A percentile compares a stretch with the other conserved stretches of the same genome.
These are phyloP conservation scores for Lobophora halterata DNA, from an alignment of 2,888 invertebrate species.

Conservation along the genomic window DNA sequence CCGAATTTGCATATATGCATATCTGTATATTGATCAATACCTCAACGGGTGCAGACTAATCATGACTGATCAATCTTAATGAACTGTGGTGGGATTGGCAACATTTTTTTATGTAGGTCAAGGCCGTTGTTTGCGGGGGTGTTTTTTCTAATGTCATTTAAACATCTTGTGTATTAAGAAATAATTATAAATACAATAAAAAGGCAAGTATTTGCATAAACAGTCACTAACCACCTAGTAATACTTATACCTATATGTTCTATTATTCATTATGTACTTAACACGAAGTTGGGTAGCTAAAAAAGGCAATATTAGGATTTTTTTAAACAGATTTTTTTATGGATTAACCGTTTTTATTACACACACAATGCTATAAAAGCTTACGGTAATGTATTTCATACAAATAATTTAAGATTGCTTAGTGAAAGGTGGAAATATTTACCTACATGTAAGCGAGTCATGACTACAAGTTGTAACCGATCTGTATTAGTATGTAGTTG, in stretches of 20 bases:
- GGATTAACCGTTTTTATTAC: too few relatives aligned
- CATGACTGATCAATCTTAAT: slow-evolving; percentile 22
- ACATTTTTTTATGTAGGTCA: slow-evolving; percentile 27
- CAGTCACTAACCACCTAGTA: too few relatives aligned
- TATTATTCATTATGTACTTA: too few relatives aligned
- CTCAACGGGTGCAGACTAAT: slow-evolving; percentile 16
- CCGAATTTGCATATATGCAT: slow-evolving; percentile 24
- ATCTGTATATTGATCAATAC: slow-evolving; percentile 22
- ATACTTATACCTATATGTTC: too few relatives aligned
- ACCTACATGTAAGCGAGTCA: slow-evolving; percentile 13
- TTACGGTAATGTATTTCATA: slow-evolving; percentile 7
- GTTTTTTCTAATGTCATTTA: too few relatives aligned
- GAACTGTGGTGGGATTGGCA: slow-evolving; percentile 24
- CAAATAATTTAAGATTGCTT: slow-evolving; percentile 10
- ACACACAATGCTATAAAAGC: not conserved
- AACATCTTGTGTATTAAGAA: too few relatives aligned
- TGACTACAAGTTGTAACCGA: slow-evolving; percentile 15
- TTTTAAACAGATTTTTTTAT: too few relatives aligned
- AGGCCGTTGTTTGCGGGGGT: too few relatives aligned
- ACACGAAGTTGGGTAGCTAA: too few relatives aligned
- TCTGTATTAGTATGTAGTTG: slow-evolving; percentile 18
- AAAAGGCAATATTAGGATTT: too few relatives aligned
- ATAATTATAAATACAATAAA: too few relatives aligned
- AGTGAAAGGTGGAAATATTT: slow-evolving; percentile 22
- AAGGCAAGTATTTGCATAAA: too few relatives aligned